Conservation (phyloP, 1,140 invertebrate species). For the Planococcus citri region DNA sequence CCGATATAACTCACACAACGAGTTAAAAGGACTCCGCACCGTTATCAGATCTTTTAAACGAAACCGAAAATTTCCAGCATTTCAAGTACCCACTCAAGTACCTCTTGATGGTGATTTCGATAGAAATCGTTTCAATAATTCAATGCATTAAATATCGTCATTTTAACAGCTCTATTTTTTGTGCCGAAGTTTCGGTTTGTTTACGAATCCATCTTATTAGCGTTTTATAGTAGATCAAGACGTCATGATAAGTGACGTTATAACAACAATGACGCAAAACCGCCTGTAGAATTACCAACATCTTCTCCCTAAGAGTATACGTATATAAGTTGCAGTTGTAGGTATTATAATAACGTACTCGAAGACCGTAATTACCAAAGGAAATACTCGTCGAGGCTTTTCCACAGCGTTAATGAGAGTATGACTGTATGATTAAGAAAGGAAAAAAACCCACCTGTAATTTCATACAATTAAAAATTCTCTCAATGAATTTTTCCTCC, state of each 20-base stretch:
- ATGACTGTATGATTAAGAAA: neutral
- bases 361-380: neutral
- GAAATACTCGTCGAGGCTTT: neutral
- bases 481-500: neutral
- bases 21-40: too few species aligned
- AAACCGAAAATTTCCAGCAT: too few species aligned
- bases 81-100: too few species aligned
- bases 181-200: too few species aligned
- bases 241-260: neutral
- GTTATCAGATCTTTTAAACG: too few species aligned
- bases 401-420: neutral
- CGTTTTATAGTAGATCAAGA: neutral
- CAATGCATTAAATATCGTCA: too few species aligned
- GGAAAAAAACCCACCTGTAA: neutral
- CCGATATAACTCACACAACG: too few species aligned
- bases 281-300: neutral
- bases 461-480: neutral
- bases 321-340: too few species aligned
- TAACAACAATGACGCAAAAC: slow-evolving; percentile 2
- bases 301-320: neutral
- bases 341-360: neutral
- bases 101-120: too few species aligned
- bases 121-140: too few species aligned
- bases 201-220: neutral
- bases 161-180: too few species aligned